A percentile compares a stretch with the other conserved stretches of the same genome.
Conservation (phyloP, 2,888 invertebrate species). For the Papilio elwesi region DNA sequence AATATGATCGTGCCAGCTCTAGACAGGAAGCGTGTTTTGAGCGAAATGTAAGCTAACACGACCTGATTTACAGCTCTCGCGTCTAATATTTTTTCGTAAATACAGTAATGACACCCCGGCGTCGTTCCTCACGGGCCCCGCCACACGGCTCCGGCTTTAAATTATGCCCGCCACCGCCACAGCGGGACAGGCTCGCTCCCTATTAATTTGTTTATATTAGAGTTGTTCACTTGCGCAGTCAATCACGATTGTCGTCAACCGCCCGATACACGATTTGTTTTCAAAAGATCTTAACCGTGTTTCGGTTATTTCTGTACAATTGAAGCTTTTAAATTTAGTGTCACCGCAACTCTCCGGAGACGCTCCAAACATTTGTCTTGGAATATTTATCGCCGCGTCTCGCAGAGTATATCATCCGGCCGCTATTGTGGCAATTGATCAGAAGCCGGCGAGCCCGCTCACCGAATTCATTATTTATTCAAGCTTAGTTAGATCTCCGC, state of each 20-base stretch:
- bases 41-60: constrained; percentile 55
- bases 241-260: constrained; percentile 82
- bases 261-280: constrained; percentile 83
- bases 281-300: constrained; percentile 83
- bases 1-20: constrained; percentile 67
- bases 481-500: constrained; percentile 78
- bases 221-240: constrained; percentile 82
- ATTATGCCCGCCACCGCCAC: constrained; percentile 62
- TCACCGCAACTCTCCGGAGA: constrained; percentile 82
- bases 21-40: constrained; percentile 71
- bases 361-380: constrained; percentile 81
- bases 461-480: constrained; percentile 81
- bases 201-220: constrained; percentile 85
- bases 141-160: constrained; percentile 51
- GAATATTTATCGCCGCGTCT: constrained; percentile 81
- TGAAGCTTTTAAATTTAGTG: constrained; percentile 84
- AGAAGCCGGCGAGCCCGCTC: constrained; percentile 70
- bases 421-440: constrained; percentile 82
- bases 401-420: constrained; percentile 81
- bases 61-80: constrained; percentile 68
- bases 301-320: constrained; percentile 83
- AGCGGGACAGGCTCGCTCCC: constrained; percentile 65
- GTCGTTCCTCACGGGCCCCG: constrained; percentile 60
- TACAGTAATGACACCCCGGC: constrained; percentile 63
- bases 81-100: constrained; percentile 67